Conservation (phyloP, 2,113 vertebrate species). For the Ardeotis arabs region DNA sequence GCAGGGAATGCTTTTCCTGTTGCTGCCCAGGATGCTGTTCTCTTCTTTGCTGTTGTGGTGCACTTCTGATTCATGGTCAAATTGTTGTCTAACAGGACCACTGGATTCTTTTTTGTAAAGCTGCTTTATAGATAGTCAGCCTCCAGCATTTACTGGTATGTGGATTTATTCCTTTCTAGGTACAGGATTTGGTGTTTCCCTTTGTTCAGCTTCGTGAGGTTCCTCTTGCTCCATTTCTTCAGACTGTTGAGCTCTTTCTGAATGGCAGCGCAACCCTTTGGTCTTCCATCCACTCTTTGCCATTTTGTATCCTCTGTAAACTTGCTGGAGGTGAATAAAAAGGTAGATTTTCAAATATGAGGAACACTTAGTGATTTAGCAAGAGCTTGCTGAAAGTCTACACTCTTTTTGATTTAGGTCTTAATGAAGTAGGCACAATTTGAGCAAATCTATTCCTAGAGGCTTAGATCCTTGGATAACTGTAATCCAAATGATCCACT, state of each 20-base stretch:
- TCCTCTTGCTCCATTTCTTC: neutral
- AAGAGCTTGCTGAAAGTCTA: neutral
- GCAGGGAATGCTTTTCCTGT: neutral
- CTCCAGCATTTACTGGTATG: neutral
- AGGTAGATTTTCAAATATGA: neutral
- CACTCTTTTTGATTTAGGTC: neutral
- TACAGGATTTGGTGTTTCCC: neutral
- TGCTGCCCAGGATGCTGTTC: neutral
- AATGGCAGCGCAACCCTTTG: neutral
- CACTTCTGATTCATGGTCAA: neutral
- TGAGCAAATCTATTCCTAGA: neutral
- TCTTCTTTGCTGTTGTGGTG: fast-evolving
- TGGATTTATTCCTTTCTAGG: neutral
- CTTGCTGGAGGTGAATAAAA: neutral
- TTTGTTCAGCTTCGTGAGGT: neutral
- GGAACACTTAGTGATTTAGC: neutral
- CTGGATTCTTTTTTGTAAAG: neutral
- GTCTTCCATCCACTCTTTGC: neutral
- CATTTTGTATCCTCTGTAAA: neutral
- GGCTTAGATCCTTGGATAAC: neutral
- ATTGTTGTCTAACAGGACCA: neutral
- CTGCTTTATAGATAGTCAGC: neutral
- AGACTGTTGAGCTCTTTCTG: neutral
- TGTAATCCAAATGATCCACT: neutral
- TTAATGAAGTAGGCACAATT: neutral